phyloP scores from a whole-genome alignment of 2,888 invertebrate species.

The Ectropis crepuscularia region DNA sequence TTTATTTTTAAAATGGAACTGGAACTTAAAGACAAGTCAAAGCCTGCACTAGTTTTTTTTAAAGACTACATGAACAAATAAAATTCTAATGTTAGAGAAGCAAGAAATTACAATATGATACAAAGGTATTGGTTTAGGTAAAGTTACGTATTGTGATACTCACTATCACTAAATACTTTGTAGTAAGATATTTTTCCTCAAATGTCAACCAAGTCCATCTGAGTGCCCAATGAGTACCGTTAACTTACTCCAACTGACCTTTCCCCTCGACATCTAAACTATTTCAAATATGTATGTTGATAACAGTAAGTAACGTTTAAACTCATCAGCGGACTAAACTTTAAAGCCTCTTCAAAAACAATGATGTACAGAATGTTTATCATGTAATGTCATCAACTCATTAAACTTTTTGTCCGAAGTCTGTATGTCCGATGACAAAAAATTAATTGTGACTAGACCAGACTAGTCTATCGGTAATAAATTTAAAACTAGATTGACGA shows the following conservation, averaged over 20 bases:
- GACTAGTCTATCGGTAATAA: conserved; percentile 31
- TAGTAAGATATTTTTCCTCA: conserved; percentile 1
- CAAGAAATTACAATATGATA: no score
- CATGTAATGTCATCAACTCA: conserved; percentile 26
- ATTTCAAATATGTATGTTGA: conserved; percentile 28
- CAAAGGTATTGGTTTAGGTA: no score
- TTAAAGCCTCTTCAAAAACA: conserved; percentile 25
- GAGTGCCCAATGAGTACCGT: conserved; percentile 6
- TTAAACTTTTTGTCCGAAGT: conserved; percentile 24
- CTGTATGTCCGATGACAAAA: conserved; percentile 23
- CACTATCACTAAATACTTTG: no score
- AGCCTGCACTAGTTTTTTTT: no score
- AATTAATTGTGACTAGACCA: conserved; percentile 29
- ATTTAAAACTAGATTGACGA: conserved; percentile 38
- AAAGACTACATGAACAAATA: no score
- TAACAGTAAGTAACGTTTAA: conserved; percentile 14
- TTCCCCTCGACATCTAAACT: conserved; percentile 25
- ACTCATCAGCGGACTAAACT: conserved; percentile 9
- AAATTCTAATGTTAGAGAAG: no score
- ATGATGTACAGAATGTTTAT: conserved; percentile 27
- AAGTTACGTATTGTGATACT: no score
- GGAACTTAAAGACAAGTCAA: no score
- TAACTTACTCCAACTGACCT: conserved; percentile 23
- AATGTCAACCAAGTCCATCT: not conserved
- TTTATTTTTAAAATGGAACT: no score